A percentile compares a stretch with the other conserved stretches of the same genome.
phyloP scores from a whole-genome alignment of 2,113 vertebrate species.

The Synchiropus splendidus region DNA sequence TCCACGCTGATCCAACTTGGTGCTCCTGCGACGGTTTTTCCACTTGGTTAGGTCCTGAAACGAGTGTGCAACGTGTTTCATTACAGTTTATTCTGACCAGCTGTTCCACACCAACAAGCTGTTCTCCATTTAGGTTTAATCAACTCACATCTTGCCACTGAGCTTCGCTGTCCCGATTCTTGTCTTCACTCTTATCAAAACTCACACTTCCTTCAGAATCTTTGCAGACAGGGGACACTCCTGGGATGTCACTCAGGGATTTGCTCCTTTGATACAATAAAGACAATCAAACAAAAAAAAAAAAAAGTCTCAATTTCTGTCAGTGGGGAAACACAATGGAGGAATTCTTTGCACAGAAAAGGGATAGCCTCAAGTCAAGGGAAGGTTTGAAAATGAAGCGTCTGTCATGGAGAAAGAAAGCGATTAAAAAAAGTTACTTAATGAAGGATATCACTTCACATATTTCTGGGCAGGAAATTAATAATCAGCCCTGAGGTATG shows the following conservation, averaged over 20 bases:
- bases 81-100: too few relatives aligned
- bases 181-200: conserved; percentile 10
- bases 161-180: conserved; percentile 74
- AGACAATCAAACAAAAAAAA: background rate
- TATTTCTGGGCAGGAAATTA: too few relatives aligned
- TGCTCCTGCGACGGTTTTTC: conserved; percentile 84
- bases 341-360: too few relatives aligned
- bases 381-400: too few relatives aligned
- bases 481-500: too few relatives aligned
- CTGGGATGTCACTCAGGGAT: conserved; percentile 81
- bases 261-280: conserved; percentile 76
- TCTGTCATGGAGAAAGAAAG: too few relatives aligned
- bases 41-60: conserved; percentile 86
- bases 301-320: conserved; percentile 1
- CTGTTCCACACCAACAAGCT: too few relatives aligned
- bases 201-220: conserved; percentile 11
- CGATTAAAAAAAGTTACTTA: too few relatives aligned
- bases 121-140: too few relatives aligned
- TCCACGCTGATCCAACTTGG: conserved; percentile 75
- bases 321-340: too few relatives aligned
- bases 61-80: background rate
- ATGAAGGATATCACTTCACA: too few relatives aligned
- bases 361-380: too few relatives aligned
- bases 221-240: conserved; percentile 57
- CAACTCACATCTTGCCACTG: conserved; percentile 87